Evolutionary conservation across 2,797 vertebrate species (phyloP).

Genomic region (Cephalopachus bancanus): DNA sequence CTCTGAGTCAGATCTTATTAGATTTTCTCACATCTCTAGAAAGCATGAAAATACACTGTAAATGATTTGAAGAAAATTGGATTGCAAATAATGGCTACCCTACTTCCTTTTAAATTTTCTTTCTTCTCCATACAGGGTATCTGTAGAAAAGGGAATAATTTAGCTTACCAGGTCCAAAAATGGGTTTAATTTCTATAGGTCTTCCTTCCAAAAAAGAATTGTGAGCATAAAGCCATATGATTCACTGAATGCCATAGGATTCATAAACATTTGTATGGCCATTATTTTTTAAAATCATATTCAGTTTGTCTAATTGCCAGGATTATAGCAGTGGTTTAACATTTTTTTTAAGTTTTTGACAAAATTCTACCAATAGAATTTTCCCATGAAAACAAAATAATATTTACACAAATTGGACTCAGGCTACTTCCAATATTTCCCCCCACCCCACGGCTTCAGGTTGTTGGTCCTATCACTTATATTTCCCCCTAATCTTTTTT

Average conservation of each 20-base stretch:
- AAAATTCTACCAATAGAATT: not conserved
- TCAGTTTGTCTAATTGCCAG: not conserved
- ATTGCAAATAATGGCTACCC: not conserved
- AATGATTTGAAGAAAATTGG: not conserved
- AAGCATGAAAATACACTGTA: slow-evolving; percentile 18
- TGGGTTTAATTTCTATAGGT: not conserved
- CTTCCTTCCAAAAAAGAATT: slow-evolving; percentile 19
- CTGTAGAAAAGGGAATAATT: not conserved
- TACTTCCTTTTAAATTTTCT: not conserved
- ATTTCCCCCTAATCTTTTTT: not conserved
- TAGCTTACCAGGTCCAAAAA: not conserved
- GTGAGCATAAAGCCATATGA: not conserved
- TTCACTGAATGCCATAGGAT: not conserved
- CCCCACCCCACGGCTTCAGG: not conserved
- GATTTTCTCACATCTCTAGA: slow-evolving; percentile 14
- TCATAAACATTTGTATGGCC: not conserved
- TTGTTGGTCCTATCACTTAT: not conserved
- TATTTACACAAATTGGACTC: not conserved
- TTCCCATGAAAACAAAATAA: not conserved
- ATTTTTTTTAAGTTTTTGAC: not conserved
- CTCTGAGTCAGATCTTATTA: not conserved
- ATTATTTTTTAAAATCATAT: not conserved
- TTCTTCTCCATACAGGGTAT: not conserved
- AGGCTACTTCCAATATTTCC: not conserved
- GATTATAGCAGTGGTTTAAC: not conserved